phyloP scores from a whole-genome alignment of 2,888 invertebrate genomes.

The Hemicrepidius hirtus region DNA sequence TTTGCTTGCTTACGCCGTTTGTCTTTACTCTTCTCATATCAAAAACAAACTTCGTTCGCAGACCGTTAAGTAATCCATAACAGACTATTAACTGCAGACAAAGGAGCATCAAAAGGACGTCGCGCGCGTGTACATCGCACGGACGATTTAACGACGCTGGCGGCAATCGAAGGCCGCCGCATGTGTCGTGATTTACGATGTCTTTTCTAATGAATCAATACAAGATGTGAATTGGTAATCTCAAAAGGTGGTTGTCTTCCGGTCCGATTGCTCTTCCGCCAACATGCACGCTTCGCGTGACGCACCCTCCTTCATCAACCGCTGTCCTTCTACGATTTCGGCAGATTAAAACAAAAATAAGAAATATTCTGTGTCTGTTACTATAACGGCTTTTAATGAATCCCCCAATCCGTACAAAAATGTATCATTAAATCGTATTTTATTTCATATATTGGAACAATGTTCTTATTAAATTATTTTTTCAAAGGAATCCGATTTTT shows the following conservation, averaged over 20 bases:
- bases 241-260: slow-evolving; percentile 5
- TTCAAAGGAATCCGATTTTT: too few relatives aligned
- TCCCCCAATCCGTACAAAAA: too few relatives aligned
- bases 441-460: too few relatives aligned
- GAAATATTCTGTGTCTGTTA: background rate
- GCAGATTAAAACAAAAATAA: slow-evolving; percentile 18
- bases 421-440: too few relatives aligned
- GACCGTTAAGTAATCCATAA: slow-evolving; percentile 46
- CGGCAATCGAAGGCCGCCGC: slow-evolving; percentile 11
- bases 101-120: slow-evolving; percentile 29
- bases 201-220: slow-evolving; percentile 37
- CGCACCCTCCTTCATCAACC: slow-evolving; percentile 38
- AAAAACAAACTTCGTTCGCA: slow-evolving; percentile 36
- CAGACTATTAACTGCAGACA: slow-evolving; percentile 47
- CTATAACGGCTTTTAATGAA: background rate
- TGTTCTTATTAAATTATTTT: too few relatives aligned
- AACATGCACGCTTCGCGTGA: slow-evolving; percentile 34
- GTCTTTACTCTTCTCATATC: slow-evolving; percentile 44
- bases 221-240: slow-evolving; percentile 19
- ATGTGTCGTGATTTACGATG: slow-evolving; percentile 25
- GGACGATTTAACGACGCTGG: slow-evolving; percentile 34
- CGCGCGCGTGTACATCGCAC: slow-evolving; percentile 16
- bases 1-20: slow-evolving; percentile 30
- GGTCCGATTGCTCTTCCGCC: slow-evolving; percentile 25
- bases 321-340: slow-evolving; percentile 34